Evolutionary conservation across 1,140 invertebrate genomes (phyloP), one percentile per base, ranked within the genome.

Genomic region (Drosophila kohkoa): DNA sequence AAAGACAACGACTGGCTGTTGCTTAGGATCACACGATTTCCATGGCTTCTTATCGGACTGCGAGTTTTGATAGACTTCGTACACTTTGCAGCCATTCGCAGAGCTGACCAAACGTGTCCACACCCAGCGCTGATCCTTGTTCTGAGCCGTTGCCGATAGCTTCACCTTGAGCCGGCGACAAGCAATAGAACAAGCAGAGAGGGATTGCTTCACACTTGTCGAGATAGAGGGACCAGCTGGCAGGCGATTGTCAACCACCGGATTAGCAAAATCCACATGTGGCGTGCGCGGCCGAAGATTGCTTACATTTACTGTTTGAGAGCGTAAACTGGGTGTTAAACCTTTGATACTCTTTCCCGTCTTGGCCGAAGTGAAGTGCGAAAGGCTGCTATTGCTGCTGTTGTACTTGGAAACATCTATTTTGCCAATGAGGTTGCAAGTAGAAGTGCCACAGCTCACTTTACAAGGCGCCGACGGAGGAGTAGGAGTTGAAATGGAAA

Each of bases 11-110:
- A 78, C 41, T 0, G 85, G 77, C 8, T 38, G n/a, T 1, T 60
- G 45, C 35, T 66, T 51, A 8, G 13, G 11, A 16, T 16, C 10
- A 1, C 15, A 30, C 28, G 46, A 38, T 2, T 49, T 32, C 4
- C 49, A 51, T 2, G 85, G 74, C 1, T 65, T 38, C 0, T 8
- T 5, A 1, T 70, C 15, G 1, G 30, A 25, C n/a, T 73, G 1
- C 2, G 81, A 89, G 6, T 79, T 72, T 38, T 79, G 80, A 64
- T 81, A 88, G 1, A 88, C 85, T 46, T 88, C 85, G 41, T 88
- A 88, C 3, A 81, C 20, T 10, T 76, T 75, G 16, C 62, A 89
- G 28, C 86, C 85, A 43, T 89, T 25, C 1, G 60, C 52, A 5
- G 64, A 41, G 20, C 11, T 32, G 1, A 74, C 15, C 43, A 88